Evolutionary conservation across 2,113 vertebrate species (phyloP).

Genomic region (Holacanthus passer): DNA sequence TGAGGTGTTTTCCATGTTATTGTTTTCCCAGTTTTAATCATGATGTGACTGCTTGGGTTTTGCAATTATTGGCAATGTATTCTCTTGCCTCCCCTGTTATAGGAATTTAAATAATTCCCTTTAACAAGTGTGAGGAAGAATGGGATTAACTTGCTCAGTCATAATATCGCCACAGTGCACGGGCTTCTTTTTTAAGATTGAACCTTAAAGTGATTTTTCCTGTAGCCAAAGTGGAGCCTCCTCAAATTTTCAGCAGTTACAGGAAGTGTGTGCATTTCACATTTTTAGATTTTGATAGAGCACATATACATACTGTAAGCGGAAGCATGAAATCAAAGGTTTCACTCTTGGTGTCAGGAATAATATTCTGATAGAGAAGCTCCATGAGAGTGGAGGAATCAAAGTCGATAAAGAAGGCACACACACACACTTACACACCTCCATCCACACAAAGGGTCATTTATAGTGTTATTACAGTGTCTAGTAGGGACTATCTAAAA

Average conservation of each 20-base stretch:
- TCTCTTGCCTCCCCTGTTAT: background rate
- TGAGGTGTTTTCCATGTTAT: background rate
- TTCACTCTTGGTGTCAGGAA: slow-evolving; percentile 16
- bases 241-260: slow-evolving; percentile 7
- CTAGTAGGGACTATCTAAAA: slow-evolving; percentile 53
- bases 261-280: background rate
- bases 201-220: slow-evolving; percentile 11
- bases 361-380: slow-evolving; percentile 33
- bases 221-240: background rate
- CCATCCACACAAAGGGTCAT: slow-evolving; percentile 44
- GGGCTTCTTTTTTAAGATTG: background rate
- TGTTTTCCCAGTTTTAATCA: slow-evolving; percentile 1
- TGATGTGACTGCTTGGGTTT: background rate
- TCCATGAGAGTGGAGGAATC: slow-evolving; percentile 13
- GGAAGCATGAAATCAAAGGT: slow-evolving; percentile 2
- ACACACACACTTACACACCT: slow-evolving; percentile 30
- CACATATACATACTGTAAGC: slow-evolving; percentile 21
- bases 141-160: background rate
- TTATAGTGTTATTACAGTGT: slow-evolving; percentile 62
- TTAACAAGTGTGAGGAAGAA: background rate
- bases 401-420: slow-evolving; percentile 43
- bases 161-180: background rate
- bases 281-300: background rate
- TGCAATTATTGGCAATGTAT: background rate
- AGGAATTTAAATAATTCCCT: slow-evolving; percentile 1